Base-by-base conservation (phyloP, 2,113 vertebrate genomes). In the Pterocles gutturalis region DNA sequence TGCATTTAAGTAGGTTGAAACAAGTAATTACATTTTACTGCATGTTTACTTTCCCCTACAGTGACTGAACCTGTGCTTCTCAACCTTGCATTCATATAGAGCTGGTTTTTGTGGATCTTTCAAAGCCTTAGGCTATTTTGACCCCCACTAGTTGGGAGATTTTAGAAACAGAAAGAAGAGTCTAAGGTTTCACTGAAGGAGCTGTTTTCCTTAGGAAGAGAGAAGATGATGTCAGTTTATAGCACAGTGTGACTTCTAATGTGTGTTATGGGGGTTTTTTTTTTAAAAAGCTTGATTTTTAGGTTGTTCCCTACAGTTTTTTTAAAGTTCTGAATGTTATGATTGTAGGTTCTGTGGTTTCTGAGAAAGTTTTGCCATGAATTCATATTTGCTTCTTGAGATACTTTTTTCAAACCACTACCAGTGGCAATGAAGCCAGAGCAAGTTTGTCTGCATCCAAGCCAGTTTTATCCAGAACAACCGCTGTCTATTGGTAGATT, bases 11-110 rank as follows among this genome's bases (percentile, higher is more conserved):
- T 91, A 75, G 41, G 36, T 10, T 79, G 64, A 87, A 95, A 67
- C 26, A 90, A 96, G 81, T 71, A 90, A 96, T 96, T 95, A 79
- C 4, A 3, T 94, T 92, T 92, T 95, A 89, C 77, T 95, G 83
- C 60, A 48, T 96, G 75, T 96, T 97, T 96, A 79, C 87, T 96
- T 96, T 96, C 70, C 55, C 90, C 84, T 95, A 43, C 83, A 92
- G 87, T 66, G 94, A 67, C 36, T 36, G 61, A 89, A 67, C 55
- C 77, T 89, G 46, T 83, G n/a, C 53, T 87, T 72, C 72, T 93
- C 89, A 96, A 94, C 67, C 71, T 81, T 93, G 36, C 60, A 71
- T 96, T 89, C 64, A 36, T 34, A 48, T 1, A 78, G 76, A 90
- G 54, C 45, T 88, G 71, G 36, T 46, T 90, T 93, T 94, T 96